These are phyloP conservation scores for Sarcophaga subvicina DNA, from an alignment of 2,888 invertebrate genomes.

Conservation along the genomic window DNA sequence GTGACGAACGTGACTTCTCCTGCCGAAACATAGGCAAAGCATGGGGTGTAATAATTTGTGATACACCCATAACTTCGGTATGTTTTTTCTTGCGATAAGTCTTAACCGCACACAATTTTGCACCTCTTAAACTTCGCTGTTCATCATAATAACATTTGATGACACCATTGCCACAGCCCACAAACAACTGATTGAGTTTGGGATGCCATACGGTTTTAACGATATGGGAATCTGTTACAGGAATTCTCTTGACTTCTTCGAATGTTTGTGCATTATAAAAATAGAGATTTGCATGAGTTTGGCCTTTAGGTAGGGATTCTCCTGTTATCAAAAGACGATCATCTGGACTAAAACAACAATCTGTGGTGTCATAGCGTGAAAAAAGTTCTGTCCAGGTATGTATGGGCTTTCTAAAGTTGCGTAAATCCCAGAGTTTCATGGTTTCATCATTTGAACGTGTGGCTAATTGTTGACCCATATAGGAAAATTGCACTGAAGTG, in stretches of 20 bases:
- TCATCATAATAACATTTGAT: constrained; percentile 96
- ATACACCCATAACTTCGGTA: constrained; percentile 93
- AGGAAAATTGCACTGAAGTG: constrained; percentile 93
- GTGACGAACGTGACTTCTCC: constrained; percentile 93
- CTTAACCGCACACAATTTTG: constrained; percentile 94
- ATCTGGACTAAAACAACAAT: constrained; percentile 92
- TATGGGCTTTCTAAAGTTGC: constrained; percentile 91
- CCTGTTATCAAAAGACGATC: constrained; percentile 95
- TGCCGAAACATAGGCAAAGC: constrained; percentile 97
- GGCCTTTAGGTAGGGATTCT: constrained; percentile 88
- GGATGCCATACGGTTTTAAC: constrained; percentile 98
- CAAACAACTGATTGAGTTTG: constrained; percentile 97
- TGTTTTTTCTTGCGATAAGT: constrained; percentile 90
- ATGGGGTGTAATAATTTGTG: constrained; percentile 98
- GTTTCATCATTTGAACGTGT: constrained; percentile 96
- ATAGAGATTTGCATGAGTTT: constrained; percentile 86
- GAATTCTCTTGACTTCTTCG: constrained; percentile 87
- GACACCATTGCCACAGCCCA: constrained; percentile 94
- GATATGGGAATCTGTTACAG: constrained; percentile 90
- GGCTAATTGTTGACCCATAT: constrained; percentile 86
- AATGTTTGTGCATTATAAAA: constrained; percentile 92
- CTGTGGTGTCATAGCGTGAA: constrained; percentile 92
- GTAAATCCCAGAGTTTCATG: constrained; percentile 96
- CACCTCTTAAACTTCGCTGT: constrained; percentile 92
- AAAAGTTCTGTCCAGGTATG: constrained; percentile 87